Evolutionary conservation across 2,113 vertebrate genomes (phyloP).

Genomic region (Clinocottus analis): DNA sequence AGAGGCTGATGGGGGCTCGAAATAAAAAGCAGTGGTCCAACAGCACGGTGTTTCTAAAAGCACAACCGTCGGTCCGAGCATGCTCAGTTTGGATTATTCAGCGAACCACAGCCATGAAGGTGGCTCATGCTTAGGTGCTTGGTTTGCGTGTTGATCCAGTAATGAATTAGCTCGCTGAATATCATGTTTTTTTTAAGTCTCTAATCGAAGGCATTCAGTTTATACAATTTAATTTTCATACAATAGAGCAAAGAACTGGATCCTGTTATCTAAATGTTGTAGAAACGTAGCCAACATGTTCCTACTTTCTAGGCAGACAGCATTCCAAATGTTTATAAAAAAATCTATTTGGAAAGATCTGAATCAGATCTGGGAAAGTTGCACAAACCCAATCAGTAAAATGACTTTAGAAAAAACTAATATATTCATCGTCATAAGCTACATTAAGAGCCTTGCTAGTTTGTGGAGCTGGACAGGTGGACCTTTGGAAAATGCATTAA

Average conservation of each 20-base stretch:
- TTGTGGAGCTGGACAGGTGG: not conserved
- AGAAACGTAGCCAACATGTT: not conserved
- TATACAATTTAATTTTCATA: too few species aligned
- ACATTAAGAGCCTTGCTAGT: not conserved
- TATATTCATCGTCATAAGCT: not conserved
- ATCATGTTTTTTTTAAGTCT: not conserved
- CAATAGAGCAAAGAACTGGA: not conserved
- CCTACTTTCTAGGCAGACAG: not conserved
- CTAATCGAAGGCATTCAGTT: too few species aligned
- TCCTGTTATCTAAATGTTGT: too few species aligned
- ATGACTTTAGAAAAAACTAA: too few species aligned
- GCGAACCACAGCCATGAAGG: not conserved
- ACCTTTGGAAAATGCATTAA: not conserved
- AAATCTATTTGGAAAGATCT: not conserved
- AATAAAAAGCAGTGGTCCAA: constrained; percentile 44
- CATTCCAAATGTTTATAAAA: not conserved
- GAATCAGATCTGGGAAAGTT: not conserved
- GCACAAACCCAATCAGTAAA: not conserved
- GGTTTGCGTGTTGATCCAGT: not conserved
- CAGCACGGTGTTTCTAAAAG: not conserved
- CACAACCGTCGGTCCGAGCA: not conserved
- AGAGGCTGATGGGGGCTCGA: constrained; percentile 37
- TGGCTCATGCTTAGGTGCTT: not conserved
- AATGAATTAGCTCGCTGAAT: not conserved
- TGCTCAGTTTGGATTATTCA: not conserved